phyloP scores from a whole-genome alignment of 1,140 invertebrate genomes.

The Doryteuthis pealeii region DNA sequence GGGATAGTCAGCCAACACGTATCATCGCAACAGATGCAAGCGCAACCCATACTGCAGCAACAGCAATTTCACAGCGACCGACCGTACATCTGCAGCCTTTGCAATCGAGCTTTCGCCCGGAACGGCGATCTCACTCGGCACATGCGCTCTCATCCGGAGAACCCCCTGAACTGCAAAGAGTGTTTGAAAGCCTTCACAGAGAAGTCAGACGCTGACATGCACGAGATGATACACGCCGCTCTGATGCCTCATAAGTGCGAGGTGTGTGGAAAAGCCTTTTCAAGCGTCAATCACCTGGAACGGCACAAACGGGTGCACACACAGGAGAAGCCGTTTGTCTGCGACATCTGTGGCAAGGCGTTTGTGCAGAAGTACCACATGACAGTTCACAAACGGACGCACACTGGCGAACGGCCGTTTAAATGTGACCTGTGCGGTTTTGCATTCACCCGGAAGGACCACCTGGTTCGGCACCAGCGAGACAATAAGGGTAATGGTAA shows the following conservation, averaged over 20 bases:
- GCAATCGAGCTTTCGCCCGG: constrained; percentile 2
- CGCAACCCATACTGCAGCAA: constrained; percentile 19
- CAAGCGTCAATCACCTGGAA: constrained; percentile 79
- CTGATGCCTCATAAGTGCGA: constrained; percentile 80
- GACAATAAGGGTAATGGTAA: background rate
- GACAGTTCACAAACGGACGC: constrained; percentile 66
- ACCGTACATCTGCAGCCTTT: background rate
- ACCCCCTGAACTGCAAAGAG: constrained; percentile 66
- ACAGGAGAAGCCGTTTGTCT: constrained; percentile 60
- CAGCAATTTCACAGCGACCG: constrained; percentile 66
- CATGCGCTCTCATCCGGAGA: constrained; percentile 55
- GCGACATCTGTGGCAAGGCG: constrained; percentile 68
- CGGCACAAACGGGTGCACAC: constrained; percentile 75
- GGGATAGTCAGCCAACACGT: constrained; percentile 24
- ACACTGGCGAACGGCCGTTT: constrained; percentile 70
- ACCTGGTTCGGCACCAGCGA: constrained; percentile 19
- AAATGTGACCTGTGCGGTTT: constrained; percentile 70
- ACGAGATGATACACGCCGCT: constrained; percentile 71
- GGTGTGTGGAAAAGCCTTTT: constrained; percentile 80
- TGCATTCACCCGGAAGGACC: constrained; percentile 49
- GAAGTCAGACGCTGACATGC: constrained; percentile 69
- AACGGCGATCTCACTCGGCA: constrained; percentile 20
- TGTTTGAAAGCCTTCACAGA: constrained; percentile 75
- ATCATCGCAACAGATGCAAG: constrained; percentile 8
- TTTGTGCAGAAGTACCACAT: constrained; percentile 88